These are phyloP conservation scores for Lasioglossum vierecki DNA, from an alignment of 2,888 invertebrate genomes.

Conservation along the genomic window DNA sequence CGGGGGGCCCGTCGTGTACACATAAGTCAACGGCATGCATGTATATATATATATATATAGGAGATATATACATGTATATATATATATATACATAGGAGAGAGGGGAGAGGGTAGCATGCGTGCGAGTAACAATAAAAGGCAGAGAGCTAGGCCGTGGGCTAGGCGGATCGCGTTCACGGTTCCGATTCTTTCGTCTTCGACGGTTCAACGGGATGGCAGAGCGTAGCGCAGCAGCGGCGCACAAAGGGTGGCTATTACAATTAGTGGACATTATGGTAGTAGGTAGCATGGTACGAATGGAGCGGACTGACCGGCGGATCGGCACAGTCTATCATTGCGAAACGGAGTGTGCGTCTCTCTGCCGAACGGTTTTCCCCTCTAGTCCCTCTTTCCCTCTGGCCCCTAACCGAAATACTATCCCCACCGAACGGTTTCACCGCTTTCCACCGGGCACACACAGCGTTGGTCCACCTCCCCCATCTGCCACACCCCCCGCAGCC, in stretches of 20 bases:
- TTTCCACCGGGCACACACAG: constrained; percentile 27
- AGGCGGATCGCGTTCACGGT: constrained; percentile 23
- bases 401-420: constrained; percentile 61
- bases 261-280: constrained; percentile 79
- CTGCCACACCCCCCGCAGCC: neutral
- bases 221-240: constrained; percentile 51
- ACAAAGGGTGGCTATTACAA: constrained; percentile 78
- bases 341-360: constrained; percentile 70
- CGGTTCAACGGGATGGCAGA: constrained; percentile 16
- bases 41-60: too few relatives aligned
- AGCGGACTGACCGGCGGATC: constrained; percentile 66
- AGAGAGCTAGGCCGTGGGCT: neutral
- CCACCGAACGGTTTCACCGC: constrained; percentile 60
- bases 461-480: constrained; percentile 36
- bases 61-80: too few relatives aligned
- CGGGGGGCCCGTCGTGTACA: neutral
- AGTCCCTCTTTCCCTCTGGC: constrained; percentile 28
- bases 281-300: constrained; percentile 62
- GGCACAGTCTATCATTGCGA: constrained; percentile 79
- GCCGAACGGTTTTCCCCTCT: constrained; percentile 65
- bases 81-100: neutral
- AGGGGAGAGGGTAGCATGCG: neutral
- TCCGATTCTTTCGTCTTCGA: constrained; percentile 62
- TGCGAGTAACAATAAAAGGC: neutral
- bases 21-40: neutral